These are phyloP conservation scores for Leptinotarsa lineolata DNA, from an alignment of 1,140 invertebrate species.

Conservation along the genomic window DNA sequence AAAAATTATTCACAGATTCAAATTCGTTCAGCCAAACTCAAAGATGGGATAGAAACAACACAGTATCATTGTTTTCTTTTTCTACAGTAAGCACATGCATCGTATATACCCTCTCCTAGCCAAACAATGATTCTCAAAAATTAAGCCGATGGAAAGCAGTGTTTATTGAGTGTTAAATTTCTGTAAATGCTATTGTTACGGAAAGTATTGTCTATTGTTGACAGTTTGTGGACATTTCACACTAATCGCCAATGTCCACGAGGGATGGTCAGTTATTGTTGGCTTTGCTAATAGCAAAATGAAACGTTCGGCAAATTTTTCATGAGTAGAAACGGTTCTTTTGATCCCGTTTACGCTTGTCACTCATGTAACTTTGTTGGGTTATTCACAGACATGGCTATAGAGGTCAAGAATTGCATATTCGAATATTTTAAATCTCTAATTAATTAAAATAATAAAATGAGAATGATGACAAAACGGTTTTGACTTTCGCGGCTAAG, in stretches of 20 bases:
- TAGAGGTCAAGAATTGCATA: too few species aligned
- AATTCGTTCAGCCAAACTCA: too few species aligned
- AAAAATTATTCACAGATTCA: too few species aligned
- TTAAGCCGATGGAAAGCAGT: constrained; percentile 13
- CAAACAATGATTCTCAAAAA: constrained; percentile 7
- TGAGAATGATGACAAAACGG: too few species aligned
- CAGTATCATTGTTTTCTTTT: too few species aligned
- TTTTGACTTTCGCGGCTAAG: too few species aligned
- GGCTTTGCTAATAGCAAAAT: neutral
- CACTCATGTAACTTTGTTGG: too few species aligned
- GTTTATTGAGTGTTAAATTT: constrained; percentile 30
- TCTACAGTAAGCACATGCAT: too few species aligned
- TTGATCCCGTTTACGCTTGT: neutral
- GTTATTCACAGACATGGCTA: too few species aligned
- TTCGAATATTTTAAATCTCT: too few species aligned
- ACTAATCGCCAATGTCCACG: constrained; percentile 19
- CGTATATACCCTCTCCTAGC: neutral
- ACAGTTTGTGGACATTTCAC: constrained; percentile 26
- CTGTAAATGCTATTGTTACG: constrained; percentile 25
- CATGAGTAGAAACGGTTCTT: neutral
- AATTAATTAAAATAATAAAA: too few species aligned
- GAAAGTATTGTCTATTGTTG: constrained; percentile 22
- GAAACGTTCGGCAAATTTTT: constrained; percentile 11
- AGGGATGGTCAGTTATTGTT: constrained; percentile 21
- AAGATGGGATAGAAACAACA: too few species aligned